phyloP scores from a whole-genome alignment of 1,140 invertebrate species.

The Metaphire vulgaris region DNA sequence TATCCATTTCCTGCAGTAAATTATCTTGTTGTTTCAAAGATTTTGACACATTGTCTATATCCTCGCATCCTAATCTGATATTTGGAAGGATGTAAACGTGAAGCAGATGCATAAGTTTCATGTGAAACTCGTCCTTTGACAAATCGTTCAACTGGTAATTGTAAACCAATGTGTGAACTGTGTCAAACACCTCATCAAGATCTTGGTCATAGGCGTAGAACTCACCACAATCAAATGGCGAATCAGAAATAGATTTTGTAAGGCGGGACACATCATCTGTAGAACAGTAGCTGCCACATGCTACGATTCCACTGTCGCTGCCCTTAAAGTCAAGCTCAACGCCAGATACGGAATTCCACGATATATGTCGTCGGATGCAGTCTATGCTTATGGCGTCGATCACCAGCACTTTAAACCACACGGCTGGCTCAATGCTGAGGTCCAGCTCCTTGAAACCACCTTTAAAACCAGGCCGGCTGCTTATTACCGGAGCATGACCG shows the following conservation, averaged over 20 bases:
- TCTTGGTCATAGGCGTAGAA: slow-evolving; percentile 12
- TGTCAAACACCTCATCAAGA: slow-evolving; percentile 30
- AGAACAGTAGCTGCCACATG: not conserved
- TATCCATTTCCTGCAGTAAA: too few species aligned
- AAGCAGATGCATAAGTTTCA: not conserved
- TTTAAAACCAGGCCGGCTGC: too few species aligned
- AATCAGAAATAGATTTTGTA: slow-evolving; percentile 14
- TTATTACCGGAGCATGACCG: too few species aligned
- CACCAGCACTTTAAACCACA: slow-evolving; percentile 29
- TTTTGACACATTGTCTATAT: too few species aligned
- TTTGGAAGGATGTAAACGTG: slow-evolving; percentile 11
- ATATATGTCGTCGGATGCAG: slow-evolving; percentile 8
- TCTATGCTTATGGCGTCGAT: slow-evolving; percentile 28
- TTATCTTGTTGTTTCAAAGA: too few species aligned
- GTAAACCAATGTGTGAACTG: not conserved
- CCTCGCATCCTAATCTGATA: slow-evolving; percentile 7
- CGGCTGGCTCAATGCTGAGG: slow-evolving; percentile 23
- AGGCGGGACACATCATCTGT: not conserved
- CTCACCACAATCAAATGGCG: slow-evolving; percentile 19
- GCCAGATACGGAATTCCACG: slow-evolving; percentile 6
- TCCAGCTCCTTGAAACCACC: too few species aligned
- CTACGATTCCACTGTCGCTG: not conserved
- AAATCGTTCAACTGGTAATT: slow-evolving; percentile 4
- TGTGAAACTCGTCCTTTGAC: slow-evolving; percentile 11
- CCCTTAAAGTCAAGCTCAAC: slow-evolving; percentile 5